These are phyloP conservation scores for Megaustenia siamemsis DNA, from an alignment of 2,888 invertebrate species.

Conservation along the genomic window DNA sequence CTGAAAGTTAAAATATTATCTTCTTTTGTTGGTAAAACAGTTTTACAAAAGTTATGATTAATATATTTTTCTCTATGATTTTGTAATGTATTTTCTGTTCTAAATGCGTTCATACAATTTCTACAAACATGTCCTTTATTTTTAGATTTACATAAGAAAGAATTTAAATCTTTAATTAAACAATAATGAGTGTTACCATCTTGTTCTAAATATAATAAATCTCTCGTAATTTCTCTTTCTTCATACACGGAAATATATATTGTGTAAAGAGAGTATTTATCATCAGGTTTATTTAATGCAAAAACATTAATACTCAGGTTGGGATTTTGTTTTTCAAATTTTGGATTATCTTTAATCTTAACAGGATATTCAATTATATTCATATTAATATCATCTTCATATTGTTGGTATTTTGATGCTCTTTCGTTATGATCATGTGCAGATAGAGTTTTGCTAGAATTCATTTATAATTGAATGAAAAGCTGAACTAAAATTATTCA, in stretches of 20 bases:
- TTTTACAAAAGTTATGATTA: background rate
- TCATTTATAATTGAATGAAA: too few species aligned
- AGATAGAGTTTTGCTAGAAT: slow-evolving; percentile 17
- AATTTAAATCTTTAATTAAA: slow-evolving; percentile 23
- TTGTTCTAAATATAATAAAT: slow-evolving; percentile 24
- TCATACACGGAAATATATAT: background rate
- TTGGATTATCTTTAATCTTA: too few species aligned
- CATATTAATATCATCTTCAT: slow-evolving; percentile 11
- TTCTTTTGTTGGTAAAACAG: background rate
- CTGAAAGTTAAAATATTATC: background rate
- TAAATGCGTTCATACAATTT: too few species aligned
- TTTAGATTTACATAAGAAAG: slow-evolving; percentile 1
- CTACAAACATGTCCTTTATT: slow-evolving; percentile 18
- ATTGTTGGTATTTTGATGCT: slow-evolving; percentile 3
- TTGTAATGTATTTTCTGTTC: slow-evolving; percentile 3
- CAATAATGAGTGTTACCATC: slow-evolving; percentile 29
- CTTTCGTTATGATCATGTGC: background rate
- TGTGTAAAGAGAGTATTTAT: background rate
- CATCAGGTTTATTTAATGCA: slow-evolving; percentile 8
- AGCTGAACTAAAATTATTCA: too few species aligned
- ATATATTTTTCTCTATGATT: background rate
- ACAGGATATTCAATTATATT: too few species aligned
- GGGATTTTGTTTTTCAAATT: too few species aligned
- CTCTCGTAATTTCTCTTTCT: background rate
- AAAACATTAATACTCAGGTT: slow-evolving; percentile 25